A percentile compares a stretch with the other conserved stretches of the same genome.
Conservation (phyloP, 2,797 vertebrate genomes). For the Pachyuromys duprasi region DNA sequence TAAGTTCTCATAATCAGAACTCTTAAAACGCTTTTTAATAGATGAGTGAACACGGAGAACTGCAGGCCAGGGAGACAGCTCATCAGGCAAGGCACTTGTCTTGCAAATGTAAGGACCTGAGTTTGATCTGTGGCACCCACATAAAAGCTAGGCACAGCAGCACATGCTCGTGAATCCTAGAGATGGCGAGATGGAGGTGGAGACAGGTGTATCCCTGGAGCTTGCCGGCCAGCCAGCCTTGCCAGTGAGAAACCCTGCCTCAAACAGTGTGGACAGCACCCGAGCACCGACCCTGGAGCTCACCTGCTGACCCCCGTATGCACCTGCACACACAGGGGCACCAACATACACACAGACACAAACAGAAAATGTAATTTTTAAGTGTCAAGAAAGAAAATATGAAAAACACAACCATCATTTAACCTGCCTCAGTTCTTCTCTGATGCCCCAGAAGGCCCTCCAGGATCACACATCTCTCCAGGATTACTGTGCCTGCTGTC, state of each 20-base stretch:
- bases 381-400: constrained; percentile 51
- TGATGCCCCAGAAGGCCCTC: constrained; percentile 38
- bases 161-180: background rate
- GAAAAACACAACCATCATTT: constrained; percentile 48
- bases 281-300: background rate
- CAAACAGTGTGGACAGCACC: background rate
- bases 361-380: background rate
- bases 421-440: constrained; percentile 7
- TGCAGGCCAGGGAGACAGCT: background rate
- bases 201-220: background rate
- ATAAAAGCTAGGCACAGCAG: background rate
- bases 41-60: background rate
- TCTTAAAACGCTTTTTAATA: background rate
- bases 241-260: background rate
- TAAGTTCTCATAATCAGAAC: background rate
- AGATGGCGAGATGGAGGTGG: too few relatives aligned
- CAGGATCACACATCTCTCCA: constrained; percentile 18
- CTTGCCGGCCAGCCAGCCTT: background rate
- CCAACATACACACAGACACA: background rate
- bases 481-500: background rate
- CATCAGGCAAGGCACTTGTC: background rate
- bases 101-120: background rate
- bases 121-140: background rate
- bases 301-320: background rate
- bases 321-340: background rate